Evolutionary conservation across 2,797 vertebrate species (phyloP).

Genomic region (Syndactyla subalaris): DNA sequence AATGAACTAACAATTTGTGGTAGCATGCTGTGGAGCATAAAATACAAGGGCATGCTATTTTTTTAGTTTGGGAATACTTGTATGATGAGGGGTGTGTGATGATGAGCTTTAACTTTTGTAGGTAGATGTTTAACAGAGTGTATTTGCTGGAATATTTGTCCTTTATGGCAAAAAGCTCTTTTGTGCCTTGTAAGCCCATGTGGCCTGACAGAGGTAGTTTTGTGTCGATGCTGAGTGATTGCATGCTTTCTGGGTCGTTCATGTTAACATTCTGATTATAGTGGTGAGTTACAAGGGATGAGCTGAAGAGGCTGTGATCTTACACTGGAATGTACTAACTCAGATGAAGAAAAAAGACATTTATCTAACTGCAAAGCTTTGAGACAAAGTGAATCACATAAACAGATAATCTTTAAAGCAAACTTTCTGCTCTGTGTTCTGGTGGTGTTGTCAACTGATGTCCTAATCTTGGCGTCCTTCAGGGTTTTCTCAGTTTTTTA

Average conservation of each 20-base stretch:
- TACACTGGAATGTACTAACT: constrained; percentile 39
- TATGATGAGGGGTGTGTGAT: neutral
- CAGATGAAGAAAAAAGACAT: constrained; percentile 53
- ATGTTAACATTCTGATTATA: constrained; percentile 70
- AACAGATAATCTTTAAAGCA: constrained; percentile 58
- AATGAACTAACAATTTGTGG: neutral
- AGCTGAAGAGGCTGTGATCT: constrained; percentile 36
- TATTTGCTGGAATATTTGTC: constrained; percentile 25
- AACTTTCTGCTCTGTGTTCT: constrained; percentile 2
- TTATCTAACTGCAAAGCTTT: constrained; percentile 54
- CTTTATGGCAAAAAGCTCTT: constrained; percentile 35
- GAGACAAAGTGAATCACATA: constrained; percentile 38
- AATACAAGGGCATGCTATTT: neutral
- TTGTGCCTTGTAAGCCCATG: constrained; percentile 48
- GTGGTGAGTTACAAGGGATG: constrained; percentile 63
- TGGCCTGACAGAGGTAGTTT: constrained; percentile 51
- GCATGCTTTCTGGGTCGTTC: constrained; percentile 54
- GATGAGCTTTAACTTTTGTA: neutral
- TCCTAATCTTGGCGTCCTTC: constrained; percentile 46
- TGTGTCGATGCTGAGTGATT: constrained; percentile 40
- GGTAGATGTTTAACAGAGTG: neutral
- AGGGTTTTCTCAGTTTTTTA: constrained; percentile 36
- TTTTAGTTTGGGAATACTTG: neutral
- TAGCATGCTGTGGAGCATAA: neutral
- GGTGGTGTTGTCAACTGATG: neutral